Conservation (phyloP, 2,888 invertebrate genomes). For the Labia minor region DNA sequence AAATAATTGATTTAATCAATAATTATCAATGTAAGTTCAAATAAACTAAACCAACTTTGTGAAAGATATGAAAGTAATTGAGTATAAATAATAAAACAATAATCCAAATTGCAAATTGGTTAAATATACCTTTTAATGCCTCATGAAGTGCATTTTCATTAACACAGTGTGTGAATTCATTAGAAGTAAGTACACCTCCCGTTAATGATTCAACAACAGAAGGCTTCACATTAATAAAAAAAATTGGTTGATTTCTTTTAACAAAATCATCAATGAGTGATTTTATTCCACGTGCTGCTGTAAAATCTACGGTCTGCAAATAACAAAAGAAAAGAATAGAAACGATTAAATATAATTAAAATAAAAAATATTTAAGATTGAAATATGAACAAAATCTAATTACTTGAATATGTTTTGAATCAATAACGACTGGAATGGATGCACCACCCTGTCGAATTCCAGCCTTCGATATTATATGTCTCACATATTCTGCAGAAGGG, state of each 20-base stretch:
- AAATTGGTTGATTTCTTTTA: constrained; percentile 44
- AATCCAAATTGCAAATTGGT: too few species aligned
- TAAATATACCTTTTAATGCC: constrained; percentile 39
- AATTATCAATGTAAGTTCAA: background rate
- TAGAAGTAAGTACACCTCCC: constrained; percentile 42
- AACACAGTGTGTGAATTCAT: constrained; percentile 43
- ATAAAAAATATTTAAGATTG: background rate
- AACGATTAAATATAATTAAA: background rate
- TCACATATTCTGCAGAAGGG: constrained; percentile 54
- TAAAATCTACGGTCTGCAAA: constrained; percentile 46
- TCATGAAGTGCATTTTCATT: constrained; percentile 45
- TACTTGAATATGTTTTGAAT: constrained; percentile 47
- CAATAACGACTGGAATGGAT: constrained; percentile 47
- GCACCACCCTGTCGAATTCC: constrained; percentile 48
- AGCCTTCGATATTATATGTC: constrained; percentile 59
- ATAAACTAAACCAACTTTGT: too few species aligned
- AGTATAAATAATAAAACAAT: too few species aligned
- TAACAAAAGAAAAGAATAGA: background rate
- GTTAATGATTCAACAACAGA: constrained; percentile 46
- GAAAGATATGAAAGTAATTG: too few species aligned
- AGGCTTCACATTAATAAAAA: constrained; percentile 48
- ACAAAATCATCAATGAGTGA: constrained; percentile 47
- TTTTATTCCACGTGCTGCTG: constrained; percentile 56
- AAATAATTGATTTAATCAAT: background rate
- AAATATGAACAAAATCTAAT: background rate